Evolutionary conservation across 30 jellyfish, hydroid and myxozoan species (phyloP).

Genomic region (Aurelia aurita): DNA sequence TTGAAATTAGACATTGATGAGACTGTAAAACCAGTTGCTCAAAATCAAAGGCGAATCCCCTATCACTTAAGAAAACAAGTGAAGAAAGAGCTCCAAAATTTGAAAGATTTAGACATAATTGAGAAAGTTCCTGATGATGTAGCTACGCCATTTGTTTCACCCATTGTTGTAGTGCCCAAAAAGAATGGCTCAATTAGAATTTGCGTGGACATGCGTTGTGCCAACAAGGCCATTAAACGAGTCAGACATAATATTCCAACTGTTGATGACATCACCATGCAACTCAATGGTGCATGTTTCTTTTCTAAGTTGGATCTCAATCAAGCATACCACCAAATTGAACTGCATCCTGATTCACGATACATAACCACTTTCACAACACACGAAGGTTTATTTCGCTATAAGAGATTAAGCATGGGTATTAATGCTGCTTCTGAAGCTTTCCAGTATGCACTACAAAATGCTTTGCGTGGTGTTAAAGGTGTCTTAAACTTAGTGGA

Average conservation of each 20-base stretch:
- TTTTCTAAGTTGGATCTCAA: conserved; percentile 44
- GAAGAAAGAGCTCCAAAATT: conserved; percentile 2
- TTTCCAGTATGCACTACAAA: conserved; percentile 20
- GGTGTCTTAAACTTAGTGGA: conserved; percentile 26
- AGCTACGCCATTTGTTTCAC: conserved; percentile 58
- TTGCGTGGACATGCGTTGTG: conserved; percentile 34
- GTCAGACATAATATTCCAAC: conserved; percentile 46
- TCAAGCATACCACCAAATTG: conserved; percentile 36
- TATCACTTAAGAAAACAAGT: conserved; percentile 19
- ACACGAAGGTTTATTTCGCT: conserved; percentile 13
- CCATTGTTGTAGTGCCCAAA: conserved; percentile 31
- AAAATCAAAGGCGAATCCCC: conserved; percentile 36
- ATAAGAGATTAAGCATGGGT: conserved; percentile 20
- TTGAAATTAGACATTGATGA: conserved; percentile 19
- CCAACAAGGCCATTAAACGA: conserved; percentile 26
- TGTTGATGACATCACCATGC: conserved; percentile 18
- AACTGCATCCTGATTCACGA: conserved; percentile 1
- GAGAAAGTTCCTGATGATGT: conserved; percentile 31
- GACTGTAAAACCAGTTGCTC: conserved; percentile 39
- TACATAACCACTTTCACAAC: conserved; percentile 33
- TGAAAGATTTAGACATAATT: conserved; percentile 16
- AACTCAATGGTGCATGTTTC: conserved; percentile 14
- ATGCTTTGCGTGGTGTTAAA: not conserved
- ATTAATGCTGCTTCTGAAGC: conserved; percentile 32
- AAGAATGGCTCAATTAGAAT: conserved; percentile 15